Evolutionary conservation across 2,888 invertebrate species (phyloP).

Genomic region (Torymus texanus): DNA sequence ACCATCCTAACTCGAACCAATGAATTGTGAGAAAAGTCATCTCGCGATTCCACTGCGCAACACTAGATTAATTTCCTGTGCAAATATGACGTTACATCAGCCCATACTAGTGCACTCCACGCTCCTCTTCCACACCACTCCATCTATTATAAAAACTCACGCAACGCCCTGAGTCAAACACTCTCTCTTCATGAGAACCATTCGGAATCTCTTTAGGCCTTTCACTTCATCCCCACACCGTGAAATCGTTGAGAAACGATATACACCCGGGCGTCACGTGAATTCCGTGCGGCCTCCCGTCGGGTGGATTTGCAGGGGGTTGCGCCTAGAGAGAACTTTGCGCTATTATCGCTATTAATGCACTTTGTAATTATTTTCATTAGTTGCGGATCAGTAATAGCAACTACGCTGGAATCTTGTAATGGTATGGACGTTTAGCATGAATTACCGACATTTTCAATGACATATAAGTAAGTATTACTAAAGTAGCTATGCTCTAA

Average conservation of each 20-base stretch:
- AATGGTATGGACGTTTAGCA: too few relatives aligned
- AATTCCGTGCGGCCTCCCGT: conserved; percentile 31
- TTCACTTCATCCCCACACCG: conserved; percentile 39
- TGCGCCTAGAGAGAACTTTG: background rate
- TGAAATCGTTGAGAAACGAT: conserved; percentile 38
- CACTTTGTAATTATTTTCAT: conserved; percentile 33
- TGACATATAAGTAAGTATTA: too few relatives aligned
- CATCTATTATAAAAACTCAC: conserved; percentile 26
- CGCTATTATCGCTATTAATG: conserved; percentile 24
- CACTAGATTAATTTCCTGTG: conserved; percentile 25
- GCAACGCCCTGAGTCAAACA: conserved; percentile 36
- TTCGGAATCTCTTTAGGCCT: conserved; percentile 34
- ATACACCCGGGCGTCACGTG: conserved; percentile 35
- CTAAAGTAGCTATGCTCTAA: too few relatives aligned
- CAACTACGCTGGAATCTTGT: too few relatives aligned
- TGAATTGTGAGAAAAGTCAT: conserved; percentile 38
- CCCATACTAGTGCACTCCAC: background rate
- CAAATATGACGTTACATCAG: conserved; percentile 16
- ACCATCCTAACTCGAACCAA: conserved; percentile 16
- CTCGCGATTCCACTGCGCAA: conserved; percentile 38
- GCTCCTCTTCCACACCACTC: background rate
- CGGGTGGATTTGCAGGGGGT: conserved; percentile 35
- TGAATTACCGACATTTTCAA: too few relatives aligned
- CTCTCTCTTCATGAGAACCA: conserved; percentile 34
- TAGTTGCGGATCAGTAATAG: background rate